These are phyloP conservation scores for Drosophila falleni DNA, from an alignment of 2,888 invertebrate species.

Conservation along the genomic window DNA sequence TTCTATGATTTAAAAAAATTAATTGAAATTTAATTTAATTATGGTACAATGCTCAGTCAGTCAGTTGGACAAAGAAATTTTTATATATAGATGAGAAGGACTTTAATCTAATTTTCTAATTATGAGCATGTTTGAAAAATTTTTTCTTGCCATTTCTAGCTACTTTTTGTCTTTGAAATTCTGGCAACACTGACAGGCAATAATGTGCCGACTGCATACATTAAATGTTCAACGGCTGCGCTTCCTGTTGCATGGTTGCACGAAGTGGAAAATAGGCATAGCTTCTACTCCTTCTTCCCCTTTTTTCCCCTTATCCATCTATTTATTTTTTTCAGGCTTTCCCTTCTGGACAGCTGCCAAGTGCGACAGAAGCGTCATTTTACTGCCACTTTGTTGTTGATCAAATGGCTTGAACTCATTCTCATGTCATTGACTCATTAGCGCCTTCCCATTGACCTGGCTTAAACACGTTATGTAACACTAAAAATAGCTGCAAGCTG, in stretches of 20 bases:
- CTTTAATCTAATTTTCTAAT: too few relatives aligned
- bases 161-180: background rate
- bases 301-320: background rate
- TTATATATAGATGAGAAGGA: too few relatives aligned
- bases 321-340: background rate
- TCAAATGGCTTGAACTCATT: conserved; percentile 16
- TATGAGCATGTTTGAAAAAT: background rate
- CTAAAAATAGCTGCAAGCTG: conserved; percentile 48
- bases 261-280: conserved; percentile 5
- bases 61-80: too few relatives aligned
- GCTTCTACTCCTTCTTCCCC: background rate
- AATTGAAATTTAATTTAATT: too few relatives aligned
- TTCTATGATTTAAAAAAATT: too few relatives aligned
- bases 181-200: background rate
- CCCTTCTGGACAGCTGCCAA: conserved; percentile 57
- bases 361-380: conserved; percentile 37
- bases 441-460: conserved; percentile 9
- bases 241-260: conserved; percentile 67
- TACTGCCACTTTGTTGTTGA: conserved; percentile 45
- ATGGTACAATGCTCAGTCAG: too few relatives aligned
- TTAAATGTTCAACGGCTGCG: conserved; percentile 75
- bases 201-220: conserved; percentile 56
- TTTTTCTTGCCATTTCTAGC: background rate
- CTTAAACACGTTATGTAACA: background rate
- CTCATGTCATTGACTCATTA: conserved; percentile 21